Evolutionary conservation across 2,113 vertebrate genomes (phyloP), one percentile per base, ranked within the genome.

Genomic region (Ptilonorhynchus violaceus): DNA sequence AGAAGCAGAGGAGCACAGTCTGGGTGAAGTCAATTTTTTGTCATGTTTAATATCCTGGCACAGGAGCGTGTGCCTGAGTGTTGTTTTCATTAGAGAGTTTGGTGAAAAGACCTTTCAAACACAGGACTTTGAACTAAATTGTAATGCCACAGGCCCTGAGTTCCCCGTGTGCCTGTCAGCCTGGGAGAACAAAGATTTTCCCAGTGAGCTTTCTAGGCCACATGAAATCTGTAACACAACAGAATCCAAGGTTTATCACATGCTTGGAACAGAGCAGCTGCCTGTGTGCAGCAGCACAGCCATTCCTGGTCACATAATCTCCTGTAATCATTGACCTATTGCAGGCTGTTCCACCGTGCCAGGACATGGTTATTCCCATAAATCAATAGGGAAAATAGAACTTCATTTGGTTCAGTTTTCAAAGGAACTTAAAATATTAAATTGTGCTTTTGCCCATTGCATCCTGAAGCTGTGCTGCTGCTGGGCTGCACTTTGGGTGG

Each of bases 71-170:
- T 53, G 68, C 0, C 0, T 80, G 80, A 78, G 41, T 14, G 13
- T 66, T 93, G 76, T 74, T 91, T 72, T 84, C 59, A 20, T 67
- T 70, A 70, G 50, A 77, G 83, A 46, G 20, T 59, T 56, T 42
- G 75, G 62, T 88, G 82, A 83, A 88, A 80, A 86, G 79, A 73
- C 72, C 81, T 82, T 89, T 95, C 81, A 78, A 59, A 85, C 78
- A 5, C 11, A 74, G 60, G 88, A 85, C 92, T 96, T 88, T 72
- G 74, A 85, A 83, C 24, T 85, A 10, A 59, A 41, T 11, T 63
- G 42, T 79, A 17, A 19, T 89, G 64, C 55, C 73, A 69, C 47
- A 50, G 83, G 68, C 76, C 90, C 88, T 21, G 69, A 52, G 69
- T 68, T 93, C 82, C 53, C 68, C 2, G 21, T 22, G n/a, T 73